These are phyloP conservation scores for Neostethus bicornis DNA, from an alignment of 2,797 vertebrate genomes.

Conservation along the genomic window DNA sequence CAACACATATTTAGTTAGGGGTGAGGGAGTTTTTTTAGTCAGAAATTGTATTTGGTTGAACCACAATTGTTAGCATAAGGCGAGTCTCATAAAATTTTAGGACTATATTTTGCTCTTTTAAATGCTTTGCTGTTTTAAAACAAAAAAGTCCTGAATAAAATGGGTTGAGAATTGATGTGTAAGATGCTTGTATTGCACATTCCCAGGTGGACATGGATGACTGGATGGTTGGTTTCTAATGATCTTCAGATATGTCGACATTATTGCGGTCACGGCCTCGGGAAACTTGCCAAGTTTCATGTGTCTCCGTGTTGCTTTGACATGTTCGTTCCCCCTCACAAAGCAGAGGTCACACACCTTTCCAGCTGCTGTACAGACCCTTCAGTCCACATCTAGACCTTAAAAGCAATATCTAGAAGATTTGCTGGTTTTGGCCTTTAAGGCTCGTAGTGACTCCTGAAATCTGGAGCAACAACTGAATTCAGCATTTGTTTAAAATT, in stretches of 20 bases:
- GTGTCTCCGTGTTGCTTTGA: constrained; percentile 20
- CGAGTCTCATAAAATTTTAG: not conserved
- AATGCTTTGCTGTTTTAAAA: not conserved
- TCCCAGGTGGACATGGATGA: not conserved
- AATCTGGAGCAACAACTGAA: constrained; percentile 13
- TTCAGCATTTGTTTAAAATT: constrained; percentile 11
- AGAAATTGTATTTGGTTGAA: too few species aligned
- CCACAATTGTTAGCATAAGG: not conserved
- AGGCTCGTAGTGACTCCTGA: not conserved
- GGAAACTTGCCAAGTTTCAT: not conserved
- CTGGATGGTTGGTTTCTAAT: not conserved
- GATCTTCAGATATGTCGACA: constrained; percentile 8
- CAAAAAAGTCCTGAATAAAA: not conserved
- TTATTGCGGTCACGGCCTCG: not conserved
- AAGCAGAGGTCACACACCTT: constrained; percentile 7
- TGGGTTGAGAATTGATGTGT: not conserved
- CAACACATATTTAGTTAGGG: too few species aligned
- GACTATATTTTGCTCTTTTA: not conserved
- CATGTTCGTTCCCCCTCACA: constrained; percentile 8
- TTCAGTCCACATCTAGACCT: not conserved
- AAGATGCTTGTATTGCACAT: too few species aligned
- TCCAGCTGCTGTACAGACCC: constrained; percentile 13
- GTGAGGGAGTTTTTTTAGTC: too few species aligned
- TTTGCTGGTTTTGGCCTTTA: too few species aligned
- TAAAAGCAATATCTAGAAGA: too few species aligned